Conservation (phyloP, 1,140 invertebrate genomes). For the Anastrepha obliqua region DNA sequence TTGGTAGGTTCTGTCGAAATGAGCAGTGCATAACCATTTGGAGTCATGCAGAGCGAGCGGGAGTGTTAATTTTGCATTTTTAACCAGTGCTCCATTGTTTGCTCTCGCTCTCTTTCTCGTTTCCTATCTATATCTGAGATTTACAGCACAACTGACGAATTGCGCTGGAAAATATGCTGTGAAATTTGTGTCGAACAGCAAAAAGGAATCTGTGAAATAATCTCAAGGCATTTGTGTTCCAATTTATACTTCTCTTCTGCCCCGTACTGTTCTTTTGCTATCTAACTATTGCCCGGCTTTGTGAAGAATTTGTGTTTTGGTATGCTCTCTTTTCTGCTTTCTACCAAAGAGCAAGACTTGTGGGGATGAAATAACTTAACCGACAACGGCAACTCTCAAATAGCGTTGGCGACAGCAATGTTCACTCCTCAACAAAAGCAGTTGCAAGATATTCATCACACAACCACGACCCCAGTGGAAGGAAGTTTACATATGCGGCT, state of each 20-base stretch:
- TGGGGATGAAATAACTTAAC: neutral
- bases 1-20: neutral
- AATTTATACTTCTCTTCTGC: neutral
- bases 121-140: neutral
- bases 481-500: neutral
- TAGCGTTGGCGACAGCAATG: neutral
- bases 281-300: neutral
- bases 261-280: too few relatives aligned
- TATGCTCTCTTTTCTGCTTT: too few relatives aligned
- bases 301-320: neutral
- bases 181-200: slow-evolving; percentile 20
- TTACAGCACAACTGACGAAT: neutral
- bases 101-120: neutral
- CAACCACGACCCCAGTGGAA: neutral
- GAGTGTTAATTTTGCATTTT: neutral
- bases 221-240: slow-evolving; percentile 47
- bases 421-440: neutral
- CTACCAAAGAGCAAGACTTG: neutral
- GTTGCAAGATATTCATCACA: slow-evolving; percentile 28
- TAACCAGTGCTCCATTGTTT: neutral
- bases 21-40: slow-evolving; percentile 11
- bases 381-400: neutral
- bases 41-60: neutral
- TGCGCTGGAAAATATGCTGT: slow-evolving; percentile 44
- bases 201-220: slow-evolving; percentile 45